Conservation (phyloP, 2,797 vertebrate genomes). For the Coilia nasus region DNA sequence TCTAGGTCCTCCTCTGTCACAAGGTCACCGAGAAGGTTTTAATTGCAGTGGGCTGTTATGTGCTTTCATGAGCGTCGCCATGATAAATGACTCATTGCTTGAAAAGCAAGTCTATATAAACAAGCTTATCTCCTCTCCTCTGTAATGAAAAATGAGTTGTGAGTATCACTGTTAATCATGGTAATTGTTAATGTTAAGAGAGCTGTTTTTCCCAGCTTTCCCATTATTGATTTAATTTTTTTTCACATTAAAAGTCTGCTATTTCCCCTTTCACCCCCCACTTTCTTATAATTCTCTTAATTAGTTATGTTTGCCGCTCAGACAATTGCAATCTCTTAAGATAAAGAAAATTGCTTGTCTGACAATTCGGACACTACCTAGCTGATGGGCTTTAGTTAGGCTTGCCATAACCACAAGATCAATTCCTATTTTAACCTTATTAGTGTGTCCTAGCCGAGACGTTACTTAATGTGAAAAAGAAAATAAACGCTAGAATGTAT, state of each 20-base stretch:
- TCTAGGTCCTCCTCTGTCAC: conserved; percentile 73
- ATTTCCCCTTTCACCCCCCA: conserved; percentile 48
- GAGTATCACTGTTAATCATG: conserved; percentile 93
- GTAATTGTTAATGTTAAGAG: conserved; percentile 92
- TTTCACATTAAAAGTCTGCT: conserved; percentile 75
- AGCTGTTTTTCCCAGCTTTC: conserved; percentile 80
- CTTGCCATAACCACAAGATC: conserved; percentile 45
- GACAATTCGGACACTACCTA: conserved; percentile 45
- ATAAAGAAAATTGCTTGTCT: conserved; percentile 71
- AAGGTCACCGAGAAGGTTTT: conserved; percentile 83
- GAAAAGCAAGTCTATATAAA: conserved; percentile 90
- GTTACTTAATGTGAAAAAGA: neutral
- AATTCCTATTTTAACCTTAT: conserved; percentile 41
- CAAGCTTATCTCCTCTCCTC: conserved; percentile 88
- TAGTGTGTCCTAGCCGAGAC: neutral
- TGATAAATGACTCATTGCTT: conserved; percentile 87
- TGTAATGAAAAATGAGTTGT: conserved; percentile 90
- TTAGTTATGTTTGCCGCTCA: conserved; percentile 74
- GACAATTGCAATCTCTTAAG: conserved; percentile 49
- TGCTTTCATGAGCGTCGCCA: conserved; percentile 72
- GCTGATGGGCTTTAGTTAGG: conserved; percentile 40
- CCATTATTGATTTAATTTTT: conserved; percentile 89
- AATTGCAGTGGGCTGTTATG: conserved; percentile 79
- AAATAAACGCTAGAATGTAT: too few relatives aligned
- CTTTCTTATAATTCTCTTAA: conserved; percentile 64